These are phyloP conservation scores for Antechinus stuartii DNA, from an alignment of 2,113 vertebrate genomes.

Conservation along the genomic window DNA sequence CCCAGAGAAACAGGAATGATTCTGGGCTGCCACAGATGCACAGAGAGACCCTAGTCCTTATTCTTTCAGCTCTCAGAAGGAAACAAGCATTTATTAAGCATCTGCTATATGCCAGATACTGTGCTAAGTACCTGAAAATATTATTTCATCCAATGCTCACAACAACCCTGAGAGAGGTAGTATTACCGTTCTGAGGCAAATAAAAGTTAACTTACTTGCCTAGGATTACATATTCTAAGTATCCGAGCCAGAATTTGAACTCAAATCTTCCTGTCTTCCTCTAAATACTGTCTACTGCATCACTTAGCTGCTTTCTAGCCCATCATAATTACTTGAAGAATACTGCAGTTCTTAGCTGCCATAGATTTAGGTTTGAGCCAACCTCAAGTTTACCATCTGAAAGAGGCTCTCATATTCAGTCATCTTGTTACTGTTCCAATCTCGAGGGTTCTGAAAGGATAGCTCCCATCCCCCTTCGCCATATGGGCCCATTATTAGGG, in stretches of 20 bases:
- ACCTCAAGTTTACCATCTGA: not conserved
- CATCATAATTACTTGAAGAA: not conserved
- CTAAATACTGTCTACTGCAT: not conserved
- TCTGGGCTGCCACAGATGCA: not conserved
- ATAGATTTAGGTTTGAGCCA: too few relatives aligned
- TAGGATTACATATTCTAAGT: not conserved
- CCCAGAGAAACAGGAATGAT: not conserved
- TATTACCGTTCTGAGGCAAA: not conserved
- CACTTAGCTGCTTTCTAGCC: not conserved
- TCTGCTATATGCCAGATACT: not conserved
- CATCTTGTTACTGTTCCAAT: not conserved
- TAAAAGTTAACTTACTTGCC: not conserved
- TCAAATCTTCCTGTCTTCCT: not conserved
- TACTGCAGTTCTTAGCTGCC: not conserved
- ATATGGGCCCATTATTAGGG: not conserved
- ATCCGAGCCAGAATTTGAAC: not conserved
- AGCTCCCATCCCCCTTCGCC: not conserved
- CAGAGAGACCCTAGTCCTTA: not conserved
- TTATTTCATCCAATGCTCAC: not conserved
- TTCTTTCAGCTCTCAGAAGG: not conserved
- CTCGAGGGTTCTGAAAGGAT: not conserved
- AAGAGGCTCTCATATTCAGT: not conserved
- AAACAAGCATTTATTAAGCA: not conserved
- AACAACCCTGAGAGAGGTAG: not conserved
- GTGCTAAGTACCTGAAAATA: not conserved